Evolutionary conservation across 2,113 vertebrate species (phyloP), one percentile per base, ranked within the genome.

Genomic region (Equus przewalskii): DNA sequence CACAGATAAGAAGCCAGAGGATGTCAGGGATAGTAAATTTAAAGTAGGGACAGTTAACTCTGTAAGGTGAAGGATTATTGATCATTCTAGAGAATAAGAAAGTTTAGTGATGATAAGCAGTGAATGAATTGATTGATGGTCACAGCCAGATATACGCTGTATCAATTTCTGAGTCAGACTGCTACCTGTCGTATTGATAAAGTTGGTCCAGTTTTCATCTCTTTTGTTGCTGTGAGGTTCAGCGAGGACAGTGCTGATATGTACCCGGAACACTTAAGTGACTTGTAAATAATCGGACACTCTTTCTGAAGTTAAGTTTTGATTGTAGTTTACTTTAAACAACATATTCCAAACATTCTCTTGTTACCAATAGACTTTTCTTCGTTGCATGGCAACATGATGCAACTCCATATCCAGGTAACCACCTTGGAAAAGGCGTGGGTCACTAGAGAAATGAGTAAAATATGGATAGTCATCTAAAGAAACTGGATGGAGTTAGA

Each of bases 91-190:
- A 91, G 46, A 95, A 85, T 91, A 82, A 85, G 49, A 73, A 86
- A 73, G n/a, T n/a, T 91, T 89, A 69, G 36, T 46, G 60, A 79
- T 89, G 41, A 62, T 82, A 72, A 86, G 33, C 80, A 54, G 24
- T 62, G 69, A 82, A 86, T 82, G 91, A 91, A 87, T 15, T 92
- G 84, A 88, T 88, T 84, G 36, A 96, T 67, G 12, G 4, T 89
- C 62, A 82, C 24, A 88, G 46, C 4, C 58, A 95, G 85, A 85
- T 6, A 30, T 49, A 41, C 24, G 9, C 46, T 62, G 41, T 91
- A 82, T 94, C 91, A 95, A 28, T 79, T 96, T 97, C 81, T 60
- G 49, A 95, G 64, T 58, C 46, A 67, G 60, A 85, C 33, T 89
- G 30, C 85, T 94, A 3, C 30, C 62, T 88, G 60, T 95, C 60